These are phyloP conservation scores for Sus cebifrons DNA, from an alignment of 2,797 vertebrate genomes.

Conservation along the genomic window DNA sequence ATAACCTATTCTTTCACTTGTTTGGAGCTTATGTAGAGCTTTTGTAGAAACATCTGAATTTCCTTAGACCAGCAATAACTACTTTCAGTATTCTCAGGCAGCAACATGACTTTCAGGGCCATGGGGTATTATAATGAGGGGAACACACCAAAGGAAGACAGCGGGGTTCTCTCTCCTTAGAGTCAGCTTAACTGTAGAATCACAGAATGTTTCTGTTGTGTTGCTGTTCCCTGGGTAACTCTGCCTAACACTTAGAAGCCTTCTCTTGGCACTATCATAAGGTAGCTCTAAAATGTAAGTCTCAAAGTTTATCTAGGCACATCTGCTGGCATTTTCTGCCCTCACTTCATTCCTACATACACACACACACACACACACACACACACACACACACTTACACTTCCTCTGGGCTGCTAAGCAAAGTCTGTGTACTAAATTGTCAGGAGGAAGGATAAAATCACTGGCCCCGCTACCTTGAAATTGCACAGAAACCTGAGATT, in stretches of 20 bases:
- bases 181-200: not conserved
- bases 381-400: not conserved
- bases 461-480: not conserved
- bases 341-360: not conserved
- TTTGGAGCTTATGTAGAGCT: not conserved
- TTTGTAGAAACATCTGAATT: not conserved
- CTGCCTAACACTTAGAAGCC: not conserved
- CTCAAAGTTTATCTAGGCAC: not conserved
- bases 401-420: not conserved
- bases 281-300: not conserved
- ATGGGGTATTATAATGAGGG: not conserved
- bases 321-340: not conserved
- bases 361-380: not conserved
- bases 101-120: not conserved
- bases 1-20: not conserved
- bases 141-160: not conserved
- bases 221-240: not conserved
- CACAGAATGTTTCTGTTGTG: not conserved
- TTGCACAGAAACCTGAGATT: not conserved
- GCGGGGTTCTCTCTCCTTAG: not conserved
- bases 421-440: conserved; percentile 12
- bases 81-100: conserved; percentile 10
- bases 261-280: not conserved
- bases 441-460: not conserved
- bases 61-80: not conserved